A percentile compares a stretch with the other conserved stretches of the same genome.
Evolutionary conservation across 2,888 invertebrate species (phyloP).

Genomic region (Coleophora deauratella): DNA sequence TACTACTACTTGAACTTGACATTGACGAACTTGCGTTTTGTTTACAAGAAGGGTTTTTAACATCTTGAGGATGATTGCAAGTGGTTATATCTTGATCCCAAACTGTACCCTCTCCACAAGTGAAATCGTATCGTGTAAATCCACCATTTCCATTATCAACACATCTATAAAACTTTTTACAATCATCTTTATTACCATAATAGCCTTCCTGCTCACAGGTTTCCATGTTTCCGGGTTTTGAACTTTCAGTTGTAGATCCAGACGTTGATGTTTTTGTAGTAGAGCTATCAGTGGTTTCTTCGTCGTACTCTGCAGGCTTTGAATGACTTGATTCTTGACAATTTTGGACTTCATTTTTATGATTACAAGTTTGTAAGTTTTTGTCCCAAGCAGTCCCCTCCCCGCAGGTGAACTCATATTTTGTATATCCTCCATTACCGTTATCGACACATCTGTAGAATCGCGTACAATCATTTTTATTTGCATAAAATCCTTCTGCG

Average conservation of each 20-base stretch:
- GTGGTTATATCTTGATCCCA: slow-evolving; percentile 76
- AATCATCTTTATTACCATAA: slow-evolving; percentile 74
- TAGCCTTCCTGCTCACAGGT: slow-evolving; percentile 75
- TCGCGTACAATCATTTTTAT: slow-evolving; percentile 58
- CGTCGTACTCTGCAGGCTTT: slow-evolving; percentile 28
- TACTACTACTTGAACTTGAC: slow-evolving; percentile 15
- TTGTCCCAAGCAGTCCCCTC: slow-evolving; percentile 76
- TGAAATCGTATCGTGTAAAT: slow-evolving; percentile 75
- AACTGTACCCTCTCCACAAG: slow-evolving; percentile 80
- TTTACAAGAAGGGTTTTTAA: slow-evolving; percentile 46
- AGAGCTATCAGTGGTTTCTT: slow-evolving; percentile 21
- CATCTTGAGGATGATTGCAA: slow-evolving; percentile 62
- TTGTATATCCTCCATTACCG: slow-evolving; percentile 55
- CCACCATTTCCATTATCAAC: slow-evolving; percentile 75
- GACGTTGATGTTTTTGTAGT: slow-evolving; percentile 22
- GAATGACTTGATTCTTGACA: slow-evolving; percentile 25
- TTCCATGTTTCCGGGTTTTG: slow-evolving; percentile 24
- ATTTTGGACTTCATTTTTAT: slow-evolving; percentile 57
- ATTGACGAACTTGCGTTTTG: slow-evolving; percentile 20
- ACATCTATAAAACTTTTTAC: slow-evolving; percentile 80
- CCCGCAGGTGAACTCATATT: slow-evolving; percentile 72
- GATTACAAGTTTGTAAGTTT: slow-evolving; percentile 67
- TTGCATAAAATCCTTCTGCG: slow-evolving; percentile 61
- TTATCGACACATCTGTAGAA: slow-evolving; percentile 67
- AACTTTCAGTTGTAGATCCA: slow-evolving; percentile 18